These are phyloP conservation scores for Rhorus exstirpatorius DNA, from an alignment of 2,888 invertebrate species.

Conservation along the genomic window DNA sequence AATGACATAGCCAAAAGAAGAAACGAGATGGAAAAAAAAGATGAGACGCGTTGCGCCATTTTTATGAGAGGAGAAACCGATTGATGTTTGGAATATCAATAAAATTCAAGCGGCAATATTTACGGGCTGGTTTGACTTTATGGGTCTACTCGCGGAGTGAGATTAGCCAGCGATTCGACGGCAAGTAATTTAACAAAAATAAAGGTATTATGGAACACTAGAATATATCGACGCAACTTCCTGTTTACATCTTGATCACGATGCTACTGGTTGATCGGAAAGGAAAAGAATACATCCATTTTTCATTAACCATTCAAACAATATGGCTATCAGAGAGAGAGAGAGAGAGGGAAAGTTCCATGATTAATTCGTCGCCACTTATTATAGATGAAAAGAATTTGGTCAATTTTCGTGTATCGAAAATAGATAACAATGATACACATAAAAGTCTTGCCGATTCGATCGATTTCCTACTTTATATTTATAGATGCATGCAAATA, in stretches of 20 bases:
- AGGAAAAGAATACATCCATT: conserved; percentile 30
- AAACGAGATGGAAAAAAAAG: conserved; percentile 43
- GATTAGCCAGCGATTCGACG: not conserved
- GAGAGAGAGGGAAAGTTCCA: no score
- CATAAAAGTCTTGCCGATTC: conserved; percentile 26
- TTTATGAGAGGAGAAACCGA: conserved; percentile 38
- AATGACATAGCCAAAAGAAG: conserved; percentile 23
- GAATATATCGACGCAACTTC: conserved; percentile 23
- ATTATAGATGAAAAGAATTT: not conserved
- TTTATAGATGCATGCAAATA: conserved; percentile 44
- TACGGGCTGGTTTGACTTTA: conserved; percentile 39
- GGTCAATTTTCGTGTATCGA: not conserved
- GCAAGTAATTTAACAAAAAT: conserved; percentile 36
- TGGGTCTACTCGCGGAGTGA: conserved; percentile 8
- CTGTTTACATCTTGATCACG: conserved; percentile 22
- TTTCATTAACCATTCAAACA: not conserved
- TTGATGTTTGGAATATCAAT: conserved; percentile 59
- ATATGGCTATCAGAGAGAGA: conserved; percentile 21
- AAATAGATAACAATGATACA: conserved; percentile 23
- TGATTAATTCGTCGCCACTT: conserved; percentile 8
- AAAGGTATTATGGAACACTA: conserved; percentile 13
- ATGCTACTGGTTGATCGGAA: not conserved
- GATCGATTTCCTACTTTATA: conserved; percentile 53
- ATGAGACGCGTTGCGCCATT: conserved; percentile 38
- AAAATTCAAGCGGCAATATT: conserved; percentile 60